Conservation (phyloP, 2,888 invertebrate species). For the Platerodrilus igneus region DNA sequence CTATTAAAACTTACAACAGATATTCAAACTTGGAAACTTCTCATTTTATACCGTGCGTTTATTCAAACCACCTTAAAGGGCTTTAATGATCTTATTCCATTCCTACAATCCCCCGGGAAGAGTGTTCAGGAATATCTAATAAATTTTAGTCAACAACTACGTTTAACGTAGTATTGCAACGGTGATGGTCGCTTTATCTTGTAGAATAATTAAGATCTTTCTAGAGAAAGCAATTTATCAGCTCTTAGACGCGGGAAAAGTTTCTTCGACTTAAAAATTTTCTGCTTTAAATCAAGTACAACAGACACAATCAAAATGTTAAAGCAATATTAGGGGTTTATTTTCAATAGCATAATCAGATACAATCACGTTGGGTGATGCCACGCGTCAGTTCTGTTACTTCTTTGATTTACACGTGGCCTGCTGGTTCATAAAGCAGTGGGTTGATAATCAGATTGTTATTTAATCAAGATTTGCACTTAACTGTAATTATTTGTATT, state of each 20-base stretch:
- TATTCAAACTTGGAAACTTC: no score
- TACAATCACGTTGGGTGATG: conserved; percentile 22
- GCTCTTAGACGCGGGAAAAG: neutral
- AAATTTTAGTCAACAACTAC: conserved; percentile 11
- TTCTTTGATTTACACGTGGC: conserved; percentile 22
- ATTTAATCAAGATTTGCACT: conserved; percentile 20
- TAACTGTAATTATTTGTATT: no score
- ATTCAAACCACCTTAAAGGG: no score
- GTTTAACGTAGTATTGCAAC: conserved; percentile 10
- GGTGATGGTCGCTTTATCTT: conserved; percentile 14
- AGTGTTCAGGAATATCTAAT: conserved; percentile 9
- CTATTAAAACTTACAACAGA: no score
- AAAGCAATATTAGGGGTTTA: conserved; percentile 8
- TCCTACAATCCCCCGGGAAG: conserved; percentile 3
- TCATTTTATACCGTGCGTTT: no score
- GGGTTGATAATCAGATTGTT: conserved; percentile 17
- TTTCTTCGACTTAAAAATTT: neutral
- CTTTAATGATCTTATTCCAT: no score
- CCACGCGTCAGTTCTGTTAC: conserved; percentile 16
- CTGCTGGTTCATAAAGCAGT: conserved; percentile 16
- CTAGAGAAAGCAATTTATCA: conserved; percentile 12
- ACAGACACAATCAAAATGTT: neutral
- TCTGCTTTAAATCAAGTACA: neutral
- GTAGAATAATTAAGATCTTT: conserved; percentile 14
- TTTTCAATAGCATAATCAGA: conserved; percentile 27